Evolutionary conservation across 2,888 invertebrate species (phyloP).

Genomic region (Neocrepidodera transversa): DNA sequence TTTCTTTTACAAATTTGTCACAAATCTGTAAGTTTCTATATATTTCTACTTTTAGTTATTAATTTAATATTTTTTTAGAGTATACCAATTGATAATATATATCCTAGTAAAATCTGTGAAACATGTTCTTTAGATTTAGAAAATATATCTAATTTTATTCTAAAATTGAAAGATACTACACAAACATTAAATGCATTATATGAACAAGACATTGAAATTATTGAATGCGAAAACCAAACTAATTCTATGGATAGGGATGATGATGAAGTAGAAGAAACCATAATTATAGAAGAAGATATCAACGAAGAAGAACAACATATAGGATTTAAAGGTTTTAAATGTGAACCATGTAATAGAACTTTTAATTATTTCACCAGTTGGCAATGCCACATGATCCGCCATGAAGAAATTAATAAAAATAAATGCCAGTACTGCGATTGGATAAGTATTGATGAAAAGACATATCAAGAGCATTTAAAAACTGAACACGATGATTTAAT

Average conservation of each 20-base stretch:
- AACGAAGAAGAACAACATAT: not conserved
- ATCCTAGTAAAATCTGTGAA: slow-evolving; percentile 28
- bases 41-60: not conserved
- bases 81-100: not conserved
- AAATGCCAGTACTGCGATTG: slow-evolving; percentile 22
- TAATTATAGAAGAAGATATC: slow-evolving; percentile 10
- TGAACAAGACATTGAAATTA: slow-evolving; percentile 8
- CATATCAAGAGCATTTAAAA: slow-evolving; percentile 14
- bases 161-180: slow-evolving; percentile 26
- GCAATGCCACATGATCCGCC: slow-evolving; percentile 25
- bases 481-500: slow-evolving; percentile 5
- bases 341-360: slow-evolving; percentile 8
- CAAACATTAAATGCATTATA: slow-evolving; percentile 17
- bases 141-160: slow-evolving; percentile 29
- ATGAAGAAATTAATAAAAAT: slow-evolving; percentile 12
- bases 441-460: slow-evolving; percentile 16
- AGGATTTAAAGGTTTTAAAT: not conserved
- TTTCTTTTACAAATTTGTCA: slow-evolving; percentile 6
- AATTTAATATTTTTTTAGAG: slow-evolving; percentile 6
- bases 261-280: slow-evolving; percentile 7
- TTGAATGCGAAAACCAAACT: not conserved
- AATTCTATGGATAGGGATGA: not conserved
- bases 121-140: slow-evolving; percentile 26
- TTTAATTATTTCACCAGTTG: slow-evolving; percentile 24
- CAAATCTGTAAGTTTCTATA: slow-evolving; percentile 1